phyloP scores from a whole-genome alignment of 2,113 vertebrate genomes.

The Stigmatopora argus region DNA sequence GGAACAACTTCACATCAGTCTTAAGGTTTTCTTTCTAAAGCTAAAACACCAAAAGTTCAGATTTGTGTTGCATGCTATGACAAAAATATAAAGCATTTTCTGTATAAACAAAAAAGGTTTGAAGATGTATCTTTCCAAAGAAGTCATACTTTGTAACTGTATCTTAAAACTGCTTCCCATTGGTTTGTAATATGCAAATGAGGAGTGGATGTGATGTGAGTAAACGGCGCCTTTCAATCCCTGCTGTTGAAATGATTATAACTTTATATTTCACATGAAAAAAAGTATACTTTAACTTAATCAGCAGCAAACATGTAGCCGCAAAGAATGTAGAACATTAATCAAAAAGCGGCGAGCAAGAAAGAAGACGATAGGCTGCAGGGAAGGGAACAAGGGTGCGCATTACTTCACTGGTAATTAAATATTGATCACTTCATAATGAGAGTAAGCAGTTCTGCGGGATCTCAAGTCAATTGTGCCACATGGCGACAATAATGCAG shows the following conservation, averaged over 20 bases:
- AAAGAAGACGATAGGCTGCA: conserved; percentile 1
- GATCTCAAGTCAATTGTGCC: conserved; percentile 54
- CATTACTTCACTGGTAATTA: conserved; percentile 61
- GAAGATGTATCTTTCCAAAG: not conserved
- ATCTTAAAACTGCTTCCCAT: not conserved
- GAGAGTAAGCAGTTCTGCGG: conserved; percentile 59
- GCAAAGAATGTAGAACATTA: conserved; percentile 38
- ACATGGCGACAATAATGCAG: conserved; percentile 14
- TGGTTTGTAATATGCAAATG: not conserved
- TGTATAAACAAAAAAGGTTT: no score
- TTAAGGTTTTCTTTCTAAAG: not conserved
- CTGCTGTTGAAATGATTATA: not conserved
- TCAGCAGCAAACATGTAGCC: conserved; percentile 25
- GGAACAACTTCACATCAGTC: not conserved
- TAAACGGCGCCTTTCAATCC: not conserved
- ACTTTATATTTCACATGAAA: not conserved
- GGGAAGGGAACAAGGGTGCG: conserved; percentile 28
- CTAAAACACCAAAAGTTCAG: no score
- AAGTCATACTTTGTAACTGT: not conserved
- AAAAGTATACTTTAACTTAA: not conserved
- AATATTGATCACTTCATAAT: conserved; percentile 64
- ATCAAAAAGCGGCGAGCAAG: conserved; percentile 32
- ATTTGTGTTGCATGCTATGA: no score
- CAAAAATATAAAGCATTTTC: no score
- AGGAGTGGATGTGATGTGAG: not conserved